Conservation (phyloP, 2,113 vertebrate species). For the Zosterops lateralis region DNA sequence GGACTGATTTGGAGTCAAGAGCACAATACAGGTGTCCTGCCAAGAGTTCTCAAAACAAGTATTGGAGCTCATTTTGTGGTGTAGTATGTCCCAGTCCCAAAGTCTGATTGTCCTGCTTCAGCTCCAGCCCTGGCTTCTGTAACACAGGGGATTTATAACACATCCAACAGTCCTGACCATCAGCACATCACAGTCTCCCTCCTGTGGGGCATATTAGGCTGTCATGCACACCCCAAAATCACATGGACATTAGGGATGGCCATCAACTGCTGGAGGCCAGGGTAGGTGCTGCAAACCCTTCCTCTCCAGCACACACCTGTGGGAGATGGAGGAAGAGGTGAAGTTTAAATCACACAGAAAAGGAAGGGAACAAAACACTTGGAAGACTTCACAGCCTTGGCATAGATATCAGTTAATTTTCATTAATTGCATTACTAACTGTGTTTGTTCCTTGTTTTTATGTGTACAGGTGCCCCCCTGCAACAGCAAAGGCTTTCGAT, state of each 20-base stretch:
- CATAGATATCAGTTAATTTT: not conserved
- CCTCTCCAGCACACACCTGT: not conserved
- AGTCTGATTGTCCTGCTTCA: not conserved
- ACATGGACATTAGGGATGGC: too few relatives aligned
- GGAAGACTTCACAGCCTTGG: not conserved
- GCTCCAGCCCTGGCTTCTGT: not conserved
- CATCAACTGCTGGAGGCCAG: not conserved
- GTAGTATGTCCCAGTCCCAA: not conserved
- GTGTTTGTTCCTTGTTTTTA: not conserved
- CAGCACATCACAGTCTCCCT: too few relatives aligned
- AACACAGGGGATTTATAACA: not conserved
- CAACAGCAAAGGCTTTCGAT: not conserved
- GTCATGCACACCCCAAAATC: too few relatives aligned
- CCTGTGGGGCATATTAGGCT: rapidly evolving
- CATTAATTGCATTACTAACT: not conserved
- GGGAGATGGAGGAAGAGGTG: not conserved
- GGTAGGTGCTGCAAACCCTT: not conserved
- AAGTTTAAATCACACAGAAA: not conserved
- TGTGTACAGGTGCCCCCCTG: not conserved
- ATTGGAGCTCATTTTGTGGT: not conserved
- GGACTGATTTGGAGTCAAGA: not conserved
- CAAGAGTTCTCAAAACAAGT: not conserved
- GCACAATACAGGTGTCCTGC: not conserved
- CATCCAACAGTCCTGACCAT: too few relatives aligned
- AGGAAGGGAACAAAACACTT: not conserved